Percentiles rank a stretch among this genome's conserved stretches.
These are phyloP conservation scores for Podocnemis expansa DNA, from an alignment of 2,113 vertebrate genomes.

Conservation along the genomic window DNA sequence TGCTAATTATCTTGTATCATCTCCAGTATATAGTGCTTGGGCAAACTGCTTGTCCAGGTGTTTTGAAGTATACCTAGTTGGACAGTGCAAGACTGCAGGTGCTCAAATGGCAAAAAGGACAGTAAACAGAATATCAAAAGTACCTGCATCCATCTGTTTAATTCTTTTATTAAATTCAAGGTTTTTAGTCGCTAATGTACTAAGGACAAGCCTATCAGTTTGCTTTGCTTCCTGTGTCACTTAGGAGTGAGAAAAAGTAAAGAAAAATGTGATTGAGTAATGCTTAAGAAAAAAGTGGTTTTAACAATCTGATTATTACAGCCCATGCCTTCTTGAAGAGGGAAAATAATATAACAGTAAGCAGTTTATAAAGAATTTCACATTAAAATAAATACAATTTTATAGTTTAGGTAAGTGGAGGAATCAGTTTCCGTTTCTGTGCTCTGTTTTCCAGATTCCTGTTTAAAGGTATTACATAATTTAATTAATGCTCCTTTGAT, in stretches of 20 bases:
- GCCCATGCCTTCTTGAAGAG: slow-evolving; percentile 3
- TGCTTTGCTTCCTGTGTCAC: slow-evolving; percentile 10
- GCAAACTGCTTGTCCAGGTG: slow-evolving; percentile 80
- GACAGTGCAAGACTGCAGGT: slow-evolving; percentile 71
- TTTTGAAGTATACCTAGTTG: slow-evolving; percentile 74
- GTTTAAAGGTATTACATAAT: slow-evolving; percentile 65
- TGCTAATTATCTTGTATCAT: slow-evolving; percentile 76
- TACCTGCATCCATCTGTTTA: slow-evolving; percentile 56
- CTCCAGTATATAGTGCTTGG: slow-evolving; percentile 56
- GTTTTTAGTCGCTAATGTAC: background rate
- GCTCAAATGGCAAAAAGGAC: slow-evolving; percentile 62
- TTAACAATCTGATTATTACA: slow-evolving; percentile 36
- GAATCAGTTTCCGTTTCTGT: slow-evolving; percentile 27
- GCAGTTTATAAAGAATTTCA: slow-evolving; percentile 33
- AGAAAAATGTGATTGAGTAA: slow-evolving; percentile 9
- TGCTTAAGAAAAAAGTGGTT: background rate
- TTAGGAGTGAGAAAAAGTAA: slow-evolving; percentile 11
- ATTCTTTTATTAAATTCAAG: slow-evolving; percentile 17
- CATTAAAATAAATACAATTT: slow-evolving; percentile 31
- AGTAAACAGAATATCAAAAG: slow-evolving; percentile 4
- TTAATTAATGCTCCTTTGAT: slow-evolving; percentile 69
- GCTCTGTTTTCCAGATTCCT: slow-evolving; percentile 46
- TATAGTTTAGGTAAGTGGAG: slow-evolving; percentile 50
- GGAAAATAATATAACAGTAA: background rate
- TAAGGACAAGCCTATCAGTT: slow-evolving; percentile 33